These are phyloP conservation scores for Metaphire vulgaris DNA, from an alignment of 1,140 invertebrate genomes.

Conservation along the genomic window DNA sequence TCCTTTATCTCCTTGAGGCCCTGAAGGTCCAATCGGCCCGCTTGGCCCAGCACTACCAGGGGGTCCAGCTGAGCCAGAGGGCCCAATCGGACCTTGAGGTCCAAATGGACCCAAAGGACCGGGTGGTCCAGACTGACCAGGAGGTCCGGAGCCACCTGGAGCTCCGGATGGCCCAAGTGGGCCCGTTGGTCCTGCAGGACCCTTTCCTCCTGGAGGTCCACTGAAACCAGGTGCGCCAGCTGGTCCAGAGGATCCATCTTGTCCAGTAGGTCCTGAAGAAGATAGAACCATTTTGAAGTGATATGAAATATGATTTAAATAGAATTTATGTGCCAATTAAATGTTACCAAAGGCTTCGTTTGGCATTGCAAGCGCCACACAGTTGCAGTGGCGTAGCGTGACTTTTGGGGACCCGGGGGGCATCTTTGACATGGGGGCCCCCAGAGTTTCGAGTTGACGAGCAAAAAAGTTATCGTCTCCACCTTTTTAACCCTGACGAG, in stretches of 20 bases:
- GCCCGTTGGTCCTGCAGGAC: background rate
- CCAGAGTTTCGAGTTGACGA: no score
- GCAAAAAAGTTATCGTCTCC: no score
- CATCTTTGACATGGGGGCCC: no score
- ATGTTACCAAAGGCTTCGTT: no score
- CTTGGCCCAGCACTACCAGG: background rate
- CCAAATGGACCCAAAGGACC: slow-evolving; percentile 25
- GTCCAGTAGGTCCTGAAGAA: background rate
- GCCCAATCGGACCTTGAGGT: background rate
- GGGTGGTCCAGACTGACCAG: slow-evolving; percentile 25
- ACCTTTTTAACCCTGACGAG: no score
- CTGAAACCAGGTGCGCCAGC: background rate
- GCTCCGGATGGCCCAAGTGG: slow-evolving; percentile 14
- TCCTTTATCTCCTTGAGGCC: slow-evolving; percentile 4
- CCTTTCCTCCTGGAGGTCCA: background rate
- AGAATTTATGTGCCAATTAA: no score
- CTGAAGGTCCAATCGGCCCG: background rate
- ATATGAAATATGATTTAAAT: no score
- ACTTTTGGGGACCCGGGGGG: no score
- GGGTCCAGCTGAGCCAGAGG: background rate
- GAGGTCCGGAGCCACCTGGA: slow-evolving; percentile 26
- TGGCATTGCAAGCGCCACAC: no score
- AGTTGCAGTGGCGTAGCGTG: no score
- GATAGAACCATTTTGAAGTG: slow-evolving; percentile 28
- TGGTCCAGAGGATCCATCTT: background rate